Evolutionary conservation across 92 coral and sea anemone species (phyloP).

Genomic region (Heteractis magnifica): DNA sequence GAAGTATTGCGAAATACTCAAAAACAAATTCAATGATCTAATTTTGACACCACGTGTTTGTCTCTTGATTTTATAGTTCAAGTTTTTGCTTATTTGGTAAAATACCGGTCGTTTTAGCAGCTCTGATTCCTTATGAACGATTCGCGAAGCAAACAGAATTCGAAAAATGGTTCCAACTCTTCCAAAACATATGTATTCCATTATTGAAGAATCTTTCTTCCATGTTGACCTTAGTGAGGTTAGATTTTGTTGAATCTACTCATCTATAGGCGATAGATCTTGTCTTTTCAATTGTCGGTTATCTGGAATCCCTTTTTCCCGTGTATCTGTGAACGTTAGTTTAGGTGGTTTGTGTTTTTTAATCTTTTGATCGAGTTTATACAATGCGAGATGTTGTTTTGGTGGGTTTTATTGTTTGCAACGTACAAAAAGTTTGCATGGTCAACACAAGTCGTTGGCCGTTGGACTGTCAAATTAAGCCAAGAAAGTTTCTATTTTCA

Average conservation of each 20-base stretch:
- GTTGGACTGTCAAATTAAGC: background rate
- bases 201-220: background rate
- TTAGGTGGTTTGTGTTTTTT: background rate
- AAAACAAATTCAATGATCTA: constrained; percentile 24
- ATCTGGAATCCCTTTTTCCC: background rate
- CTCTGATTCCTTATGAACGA: background rate
- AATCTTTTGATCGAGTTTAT: constrained; percentile 14
- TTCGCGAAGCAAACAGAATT: background rate
- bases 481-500: background rate
- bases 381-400: constrained; percentile 11
- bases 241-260: background rate
- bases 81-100: background rate
- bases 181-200: background rate
- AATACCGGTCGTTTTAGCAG: background rate
- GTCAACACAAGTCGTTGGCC: background rate
- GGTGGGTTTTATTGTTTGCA: constrained; percentile 19
- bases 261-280: too few relatives aligned
- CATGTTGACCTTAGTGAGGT: constrained; percentile 5
- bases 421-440: background rate
- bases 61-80: background rate
- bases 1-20: constrained; percentile 31
- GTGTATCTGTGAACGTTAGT: background rate
- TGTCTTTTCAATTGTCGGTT: too few relatives aligned
- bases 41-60: constrained; percentile 40
- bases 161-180: constrained; percentile 3